Evolutionary conservation across 35 echinoderm and acorn worm genomes (phyloP).

Genomic region (Diadema setosum): DNA sequence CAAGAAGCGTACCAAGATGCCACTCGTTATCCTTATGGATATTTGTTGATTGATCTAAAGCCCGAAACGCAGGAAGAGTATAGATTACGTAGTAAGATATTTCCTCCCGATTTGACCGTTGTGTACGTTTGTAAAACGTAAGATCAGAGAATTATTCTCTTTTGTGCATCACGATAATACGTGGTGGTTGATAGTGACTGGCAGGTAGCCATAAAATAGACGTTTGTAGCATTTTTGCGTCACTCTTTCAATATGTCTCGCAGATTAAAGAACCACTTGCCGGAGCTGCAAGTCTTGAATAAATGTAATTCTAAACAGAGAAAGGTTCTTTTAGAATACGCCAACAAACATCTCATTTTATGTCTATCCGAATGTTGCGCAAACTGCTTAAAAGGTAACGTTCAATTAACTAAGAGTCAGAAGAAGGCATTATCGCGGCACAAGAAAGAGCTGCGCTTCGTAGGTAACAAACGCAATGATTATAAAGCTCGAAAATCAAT

Average conservation of each 20-base stretch:
- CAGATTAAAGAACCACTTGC: background rate
- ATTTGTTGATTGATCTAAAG: constrained; percentile 69
- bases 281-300: background rate
- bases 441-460: constrained; percentile 44
- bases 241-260: background rate
- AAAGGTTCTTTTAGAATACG: constrained; percentile 5
- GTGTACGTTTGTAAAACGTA: background rate
- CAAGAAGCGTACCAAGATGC: constrained; percentile 50
- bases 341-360: constrained; percentile 22
- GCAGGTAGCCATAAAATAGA: too few species aligned
- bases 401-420: constrained; percentile 38
- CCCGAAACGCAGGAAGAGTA: background rate
- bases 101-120: background rate
- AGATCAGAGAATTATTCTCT: background rate
- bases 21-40: constrained; percentile 42
- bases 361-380: constrained; percentile 52
- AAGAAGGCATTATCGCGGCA: constrained; percentile 46
- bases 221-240: too few species aligned
- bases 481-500: background rate
- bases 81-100: constrained; percentile 9
- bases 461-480: constrained; percentile 31
- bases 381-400: constrained; percentile 71
- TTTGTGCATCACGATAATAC: too few species aligned
- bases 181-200: too few species aligned
- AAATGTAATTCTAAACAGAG: background rate